A percentile compares a stretch with the other conserved stretches of the same genome.
phyloP scores from a whole-genome alignment of 1,140 invertebrate genomes.

The Calliopsis andreniformis region DNA sequence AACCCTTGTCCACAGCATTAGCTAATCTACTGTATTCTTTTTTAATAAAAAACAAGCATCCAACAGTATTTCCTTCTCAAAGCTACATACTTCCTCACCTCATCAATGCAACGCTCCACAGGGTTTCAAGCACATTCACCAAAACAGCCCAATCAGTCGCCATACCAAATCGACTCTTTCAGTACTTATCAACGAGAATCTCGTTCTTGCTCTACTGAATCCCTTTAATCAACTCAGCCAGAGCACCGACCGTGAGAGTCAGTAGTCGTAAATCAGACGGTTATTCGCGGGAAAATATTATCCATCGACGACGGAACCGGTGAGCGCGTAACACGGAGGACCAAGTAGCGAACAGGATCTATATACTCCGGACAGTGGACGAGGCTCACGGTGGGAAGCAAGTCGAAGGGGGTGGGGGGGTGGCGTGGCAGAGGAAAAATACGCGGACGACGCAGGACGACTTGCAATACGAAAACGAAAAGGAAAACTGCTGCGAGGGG shows the following conservation, averaged over 20 bases:
- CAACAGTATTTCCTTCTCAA: too few relatives aligned
- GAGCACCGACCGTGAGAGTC: constrained; percentile 12
- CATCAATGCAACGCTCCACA: too few relatives aligned
- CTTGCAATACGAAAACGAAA: too few relatives aligned
- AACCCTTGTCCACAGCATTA: too few relatives aligned
- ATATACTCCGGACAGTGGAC: too few relatives aligned
- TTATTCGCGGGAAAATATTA: constrained; percentile 72
- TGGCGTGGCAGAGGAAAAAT: constrained; percentile 13
- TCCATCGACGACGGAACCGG: constrained; percentile 59
- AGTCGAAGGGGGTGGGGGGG: not conserved
- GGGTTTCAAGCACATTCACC: too few relatives aligned
- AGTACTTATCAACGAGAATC: not conserved
- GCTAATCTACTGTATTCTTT: too few relatives aligned
- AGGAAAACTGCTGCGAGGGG: not conserved
- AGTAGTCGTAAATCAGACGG: constrained; percentile 70
- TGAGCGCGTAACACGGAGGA: constrained; percentile 68
- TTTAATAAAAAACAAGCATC: too few relatives aligned
- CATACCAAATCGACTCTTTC: too few relatives aligned
- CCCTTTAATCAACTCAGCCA: not conserved
- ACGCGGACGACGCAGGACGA: constrained; percentile 29
- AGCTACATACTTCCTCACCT: too few relatives aligned
- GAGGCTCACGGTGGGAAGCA: not conserved
- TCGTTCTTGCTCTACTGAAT: not conserved
- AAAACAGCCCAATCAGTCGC: too few relatives aligned
- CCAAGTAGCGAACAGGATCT: constrained; percentile 56